Evolutionary conservation across 2,113 vertebrate genomes (phyloP), one percentile per base, ranked within the genome.

Genomic region (Oceanodroma tethys): DNA sequence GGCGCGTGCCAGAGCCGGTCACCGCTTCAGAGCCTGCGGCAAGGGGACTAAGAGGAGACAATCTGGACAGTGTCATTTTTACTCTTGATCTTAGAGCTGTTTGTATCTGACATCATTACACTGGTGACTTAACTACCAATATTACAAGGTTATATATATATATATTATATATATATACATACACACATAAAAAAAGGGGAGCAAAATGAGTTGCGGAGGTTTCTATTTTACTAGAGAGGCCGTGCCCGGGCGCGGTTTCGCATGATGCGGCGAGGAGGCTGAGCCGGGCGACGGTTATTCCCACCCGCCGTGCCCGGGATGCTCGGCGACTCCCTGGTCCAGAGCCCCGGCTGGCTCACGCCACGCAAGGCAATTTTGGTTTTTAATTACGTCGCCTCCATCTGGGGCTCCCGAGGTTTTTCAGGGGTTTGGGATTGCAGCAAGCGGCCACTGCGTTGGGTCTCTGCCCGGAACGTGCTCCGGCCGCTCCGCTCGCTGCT

Each of bases 231-330:
- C 60, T 14, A 2, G 18, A 16, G 18, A 16, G 3, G 45, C 55
- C 4, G 4, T 16, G 25, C 32, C 60, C 27, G 0, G 5, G 10
- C 3, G 3, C 3, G 11, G 16, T n/a, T 45, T 15, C 4, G 3
- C 26, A 3, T 2, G n/a, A 11, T 7, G 40, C 3, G 8, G 65
- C 3, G 7, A 34, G 32, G 63, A 36, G 34, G 55, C 15, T 1
- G 25, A 10, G 71, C 16, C 0, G 0, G 38, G 52, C 1, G 6
- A 15, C 4, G 27, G 47, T 2, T 22, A 15, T 6, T 42, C 45
- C 47, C 55, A 32, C 4, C 80, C 60, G 1, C 63, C 7, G 2
- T 12, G 32, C n/a, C 50, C 13, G 1, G 36, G 66, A 23, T 10
- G 43, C 74, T 65, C 10, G 3, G 22, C 1, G 11, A 17, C 30